A percentile compares a stretch with the other conserved stretches of the same genome.
These are phyloP conservation scores for Trachelipus rathkii DNA, from an alignment of 1,140 invertebrate genomes.

Conservation along the genomic window DNA sequence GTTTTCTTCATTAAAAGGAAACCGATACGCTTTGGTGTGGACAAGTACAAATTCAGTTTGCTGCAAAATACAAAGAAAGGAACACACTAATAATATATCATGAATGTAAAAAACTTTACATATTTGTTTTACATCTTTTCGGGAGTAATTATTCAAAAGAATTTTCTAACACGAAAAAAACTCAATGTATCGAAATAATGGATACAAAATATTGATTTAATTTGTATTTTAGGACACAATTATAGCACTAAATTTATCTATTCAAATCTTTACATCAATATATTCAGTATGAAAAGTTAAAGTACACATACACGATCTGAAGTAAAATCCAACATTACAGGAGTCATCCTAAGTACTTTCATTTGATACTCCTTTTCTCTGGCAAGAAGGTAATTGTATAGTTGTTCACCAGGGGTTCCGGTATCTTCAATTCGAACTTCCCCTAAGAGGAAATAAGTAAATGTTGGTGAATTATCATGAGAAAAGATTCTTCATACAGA, in stretches of 20 bases:
- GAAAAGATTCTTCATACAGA: too few relatives aligned
- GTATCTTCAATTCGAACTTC: constrained; percentile 59
- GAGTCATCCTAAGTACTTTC: constrained; percentile 64
- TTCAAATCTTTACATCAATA: neutral
- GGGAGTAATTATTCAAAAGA: neutral
- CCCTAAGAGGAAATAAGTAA: constrained; percentile 54
- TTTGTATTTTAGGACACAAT: neutral
- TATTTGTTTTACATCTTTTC: neutral
- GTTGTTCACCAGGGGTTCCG: constrained; percentile 61
- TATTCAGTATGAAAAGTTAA: neutral
- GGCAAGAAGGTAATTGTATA: constrained; percentile 68
- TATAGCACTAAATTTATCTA: neutral
- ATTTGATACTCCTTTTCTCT: constrained; percentile 68
- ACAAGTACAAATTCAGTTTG: constrained; percentile 50
- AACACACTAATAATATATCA: neutral
- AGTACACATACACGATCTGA: constrained; percentile 34
- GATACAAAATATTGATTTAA: neutral
- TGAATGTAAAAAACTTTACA: neutral
- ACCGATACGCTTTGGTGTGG: constrained; percentile 57
- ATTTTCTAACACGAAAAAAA: neutral
- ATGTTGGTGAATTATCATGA: too few relatives aligned
- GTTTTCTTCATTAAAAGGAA: constrained; percentile 60
- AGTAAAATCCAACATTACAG: constrained; percentile 47
- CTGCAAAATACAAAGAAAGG: constrained; percentile 18
- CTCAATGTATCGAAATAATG: neutral